These are phyloP conservation scores for Macrocentrus cingulum DNA, from an alignment of 1,140 invertebrate species.

Conservation along the genomic window DNA sequence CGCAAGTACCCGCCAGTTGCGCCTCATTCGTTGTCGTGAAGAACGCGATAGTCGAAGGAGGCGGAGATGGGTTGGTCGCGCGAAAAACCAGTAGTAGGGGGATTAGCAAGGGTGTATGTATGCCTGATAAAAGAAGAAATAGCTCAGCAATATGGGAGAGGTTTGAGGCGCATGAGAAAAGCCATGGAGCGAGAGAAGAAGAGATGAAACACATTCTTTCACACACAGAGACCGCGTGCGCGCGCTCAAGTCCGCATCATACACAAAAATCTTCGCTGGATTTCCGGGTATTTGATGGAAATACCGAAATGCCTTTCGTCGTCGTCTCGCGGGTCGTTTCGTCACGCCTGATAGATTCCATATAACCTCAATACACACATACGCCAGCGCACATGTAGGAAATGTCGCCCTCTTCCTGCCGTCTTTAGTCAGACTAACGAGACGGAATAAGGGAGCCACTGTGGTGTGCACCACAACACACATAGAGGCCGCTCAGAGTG, in stretches of 20 bases:
- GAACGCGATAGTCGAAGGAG: slow-evolving; percentile 25
- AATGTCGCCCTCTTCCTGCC: slow-evolving; percentile 26
- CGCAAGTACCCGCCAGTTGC: slow-evolving; percentile 16
- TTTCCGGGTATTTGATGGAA: slow-evolving; percentile 47
- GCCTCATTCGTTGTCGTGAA: slow-evolving; percentile 29
- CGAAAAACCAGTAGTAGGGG: slow-evolving; percentile 1
- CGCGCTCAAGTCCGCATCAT: too few relatives aligned
- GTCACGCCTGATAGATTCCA: slow-evolving; percentile 26
- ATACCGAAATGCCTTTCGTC: slow-evolving; percentile 42
- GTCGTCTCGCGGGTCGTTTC: slow-evolving; percentile 18
- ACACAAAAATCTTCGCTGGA: slow-evolving; percentile 45
- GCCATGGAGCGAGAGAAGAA: slow-evolving; percentile 5
- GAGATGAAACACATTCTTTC: neutral
- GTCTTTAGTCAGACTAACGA: slow-evolving; percentile 30
- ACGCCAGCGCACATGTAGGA: slow-evolving; percentile 17
- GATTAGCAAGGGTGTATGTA: neutral
- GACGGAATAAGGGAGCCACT: slow-evolving; percentile 35
- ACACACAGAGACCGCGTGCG: too few relatives aligned
- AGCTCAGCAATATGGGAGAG: neutral
- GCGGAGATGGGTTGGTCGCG: slow-evolving; percentile 19
- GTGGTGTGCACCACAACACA: slow-evolving; percentile 12
- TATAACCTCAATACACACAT: slow-evolving; percentile 10
- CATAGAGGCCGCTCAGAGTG: slow-evolving; percentile 18
- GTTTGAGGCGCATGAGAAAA: too few relatives aligned
- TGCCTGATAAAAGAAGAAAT: neutral